Evolutionary conservation across 2,797 vertebrate genomes (phyloP), one percentile per base, ranked within the genome.

Genomic region (Enteromius anoplus): DNA sequence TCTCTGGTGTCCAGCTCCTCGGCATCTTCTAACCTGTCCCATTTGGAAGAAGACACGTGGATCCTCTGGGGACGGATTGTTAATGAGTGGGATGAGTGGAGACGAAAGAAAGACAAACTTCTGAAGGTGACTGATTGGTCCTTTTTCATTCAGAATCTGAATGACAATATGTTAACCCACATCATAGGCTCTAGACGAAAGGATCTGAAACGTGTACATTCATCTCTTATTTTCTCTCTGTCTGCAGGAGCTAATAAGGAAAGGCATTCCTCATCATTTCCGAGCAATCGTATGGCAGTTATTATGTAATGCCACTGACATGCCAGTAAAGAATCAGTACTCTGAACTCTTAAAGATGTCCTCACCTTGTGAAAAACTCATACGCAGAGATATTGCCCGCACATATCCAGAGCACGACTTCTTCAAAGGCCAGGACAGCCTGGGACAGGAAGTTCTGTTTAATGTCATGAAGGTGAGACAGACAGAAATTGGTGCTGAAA

Each of bases 321-420:
- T 99, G 97, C 93, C 98, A 81, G 98, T 99, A 90, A 99, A 99
- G 91, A 97, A 99, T 88, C 98, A 99, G 88, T 99, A 99, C 94
- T 98, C 97, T 0, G 98, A 99, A 87, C 96, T 99, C 66, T 91
- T 99, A 89, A 99, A 99, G 93, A 98, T 98, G 98, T 98, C 98
- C 0, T 99, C 98, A 4, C 98, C 98, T 32, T 99, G 96, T 81
- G 98, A 99, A 93, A 99, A 98, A 89, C 91, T 99, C 81, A 99
- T 99, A 89, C 96, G 97, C 91, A 94, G 98, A 88, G 98, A 99
- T 92, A 99, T 99, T 82, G 98, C 98, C 82, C 96, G 98, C 90
- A 99, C 98, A 5, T 99, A 99, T 45, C 98, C 98, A 0, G 98
- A 99, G 85, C 98, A 99, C 2, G 97, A 97, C 14, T 99, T 99